Conservation (phyloP, 2,888 invertebrate genomes). For the Embidobia sp. region DNA sequence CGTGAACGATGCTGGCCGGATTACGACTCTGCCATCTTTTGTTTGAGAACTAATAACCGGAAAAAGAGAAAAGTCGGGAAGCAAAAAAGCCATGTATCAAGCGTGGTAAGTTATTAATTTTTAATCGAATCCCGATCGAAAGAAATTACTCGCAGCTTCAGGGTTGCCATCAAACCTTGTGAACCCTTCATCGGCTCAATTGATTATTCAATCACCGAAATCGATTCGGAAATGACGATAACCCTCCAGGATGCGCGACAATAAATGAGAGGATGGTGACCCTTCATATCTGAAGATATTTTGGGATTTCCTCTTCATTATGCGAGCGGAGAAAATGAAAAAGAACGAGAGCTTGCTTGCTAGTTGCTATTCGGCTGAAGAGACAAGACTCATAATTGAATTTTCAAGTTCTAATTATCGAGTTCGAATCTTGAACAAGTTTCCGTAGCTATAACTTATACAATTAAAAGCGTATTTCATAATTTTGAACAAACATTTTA, state of each 20-base stretch:
- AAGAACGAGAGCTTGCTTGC: constrained; percentile 35
- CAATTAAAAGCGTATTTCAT: constrained; percentile 50
- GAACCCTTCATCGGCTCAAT: constrained; percentile 68
- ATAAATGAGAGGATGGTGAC: constrained; percentile 47
- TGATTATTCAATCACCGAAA: constrained; percentile 80
- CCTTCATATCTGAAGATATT: constrained; percentile 69
- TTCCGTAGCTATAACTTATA: constrained; percentile 39
- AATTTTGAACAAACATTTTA: constrained; percentile 54
- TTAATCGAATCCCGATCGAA: constrained; percentile 74
- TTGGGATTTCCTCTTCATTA: constrained; percentile 75
- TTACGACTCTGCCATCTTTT: constrained; percentile 1
- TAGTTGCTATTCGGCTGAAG: constrained; percentile 41
- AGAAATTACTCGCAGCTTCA: constrained; percentile 69
- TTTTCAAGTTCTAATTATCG: constrained; percentile 58
- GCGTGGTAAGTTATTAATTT: constrained; percentile 71
- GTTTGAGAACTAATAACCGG: constrained; percentile 1
- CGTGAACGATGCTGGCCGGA: constrained; percentile 59
- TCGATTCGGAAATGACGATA: constrained; percentile 78
- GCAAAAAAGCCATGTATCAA: constrained; percentile 23
- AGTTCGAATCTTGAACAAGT: constrained; percentile 45
- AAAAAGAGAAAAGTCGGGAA: constrained; percentile 13
- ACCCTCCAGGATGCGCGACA: constrained; percentile 64
- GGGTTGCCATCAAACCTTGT: constrained; percentile 32
- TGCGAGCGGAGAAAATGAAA: constrained; percentile 48
- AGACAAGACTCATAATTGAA: constrained; percentile 52